Base-by-base conservation (phyloP, 2,888 invertebrate species). In the Phoenoteleia sp. region DNA sequence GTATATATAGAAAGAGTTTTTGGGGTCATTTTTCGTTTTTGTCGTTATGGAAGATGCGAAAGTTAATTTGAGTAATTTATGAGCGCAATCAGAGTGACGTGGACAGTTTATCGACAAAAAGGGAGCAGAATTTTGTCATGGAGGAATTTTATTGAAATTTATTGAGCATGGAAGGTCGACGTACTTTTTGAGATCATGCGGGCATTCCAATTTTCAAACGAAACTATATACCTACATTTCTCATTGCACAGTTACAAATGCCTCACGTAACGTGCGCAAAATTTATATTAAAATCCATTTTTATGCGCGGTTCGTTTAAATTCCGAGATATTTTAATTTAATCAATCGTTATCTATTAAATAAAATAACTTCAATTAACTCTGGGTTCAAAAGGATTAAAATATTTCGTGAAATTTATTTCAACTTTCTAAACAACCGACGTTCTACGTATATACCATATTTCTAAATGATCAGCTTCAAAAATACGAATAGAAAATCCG, bases 1-100 rank as follows among this genome's bases (percentile, higher is more conserved):
- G 69, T 42, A 54, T 69, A 69, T 29, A 33, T 62, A 42, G 64
- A 54, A 62, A 56, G 45, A 52, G 42, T 47, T 64, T 80, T 72
- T 72, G 52, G 49, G 54, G 54, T 45, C 71, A 71, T 81, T 71
- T 47, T 80, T 74, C 15, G 45, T 74, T 66, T 72, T 80, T 47
- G 58, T 23, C 19, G 66, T 66, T 80, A 72, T 80, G 56, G 58
- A 49, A 58, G 56, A 49, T 49, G 58, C 49, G 66, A 39, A 36
- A 45, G 67, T 81, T 75, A 60, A 81, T 81, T 81, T 64, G 67
- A 62, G 36, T 67, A 82, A 82, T 77, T 82, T 82, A 81, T 81
- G 76, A 27, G 69, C 56, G 76, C 56, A 71, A 71, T 82, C 71
- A 71, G n/a, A n/a, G n/a, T n/a, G 64, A 75, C 36, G 67, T n/a